Conservation (phyloP, 2,888 invertebrate species). For the Tanytarsus gracilentus region DNA sequence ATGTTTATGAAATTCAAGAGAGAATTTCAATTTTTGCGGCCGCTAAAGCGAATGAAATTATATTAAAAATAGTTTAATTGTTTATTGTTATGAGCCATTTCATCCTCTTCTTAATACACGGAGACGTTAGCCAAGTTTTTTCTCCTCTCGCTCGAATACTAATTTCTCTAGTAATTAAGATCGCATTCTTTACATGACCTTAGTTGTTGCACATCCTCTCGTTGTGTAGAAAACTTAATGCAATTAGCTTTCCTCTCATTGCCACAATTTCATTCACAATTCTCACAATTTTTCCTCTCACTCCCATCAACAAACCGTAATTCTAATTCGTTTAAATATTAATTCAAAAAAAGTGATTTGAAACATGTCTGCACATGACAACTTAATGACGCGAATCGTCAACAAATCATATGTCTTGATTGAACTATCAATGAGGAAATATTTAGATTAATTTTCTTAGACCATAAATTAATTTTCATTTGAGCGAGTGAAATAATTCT, state of each 20-base stretch:
- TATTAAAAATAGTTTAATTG: conserved; percentile 2
- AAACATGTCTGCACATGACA: background rate
- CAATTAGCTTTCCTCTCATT: too few species aligned
- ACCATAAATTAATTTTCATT: too few species aligned
- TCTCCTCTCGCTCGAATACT: background rate
- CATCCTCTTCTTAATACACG: background rate
- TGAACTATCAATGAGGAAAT: too few species aligned
- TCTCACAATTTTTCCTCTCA: background rate
- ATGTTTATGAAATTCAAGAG: too few species aligned
- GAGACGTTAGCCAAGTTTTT: background rate
- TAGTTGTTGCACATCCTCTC: conserved; percentile 1
- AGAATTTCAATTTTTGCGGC: too few species aligned
- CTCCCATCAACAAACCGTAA: too few species aligned
- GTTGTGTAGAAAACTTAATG: conserved; percentile 7
- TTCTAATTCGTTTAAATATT: too few species aligned
- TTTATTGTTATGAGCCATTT: conserved; percentile 3
- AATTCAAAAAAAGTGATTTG: too few species aligned
- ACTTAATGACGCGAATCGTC: conserved; percentile 1
- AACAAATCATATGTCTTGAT: too few species aligned
- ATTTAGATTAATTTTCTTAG: too few species aligned
- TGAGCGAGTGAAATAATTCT: too few species aligned
- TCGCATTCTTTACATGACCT: conserved; percentile 12
- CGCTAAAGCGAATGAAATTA: background rate
- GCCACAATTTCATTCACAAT: too few species aligned
- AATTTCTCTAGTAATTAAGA: background rate